Evolutionary conservation across 2,888 invertebrate genomes (phyloP).

Genomic region (Drosophila mimetica): DNA sequence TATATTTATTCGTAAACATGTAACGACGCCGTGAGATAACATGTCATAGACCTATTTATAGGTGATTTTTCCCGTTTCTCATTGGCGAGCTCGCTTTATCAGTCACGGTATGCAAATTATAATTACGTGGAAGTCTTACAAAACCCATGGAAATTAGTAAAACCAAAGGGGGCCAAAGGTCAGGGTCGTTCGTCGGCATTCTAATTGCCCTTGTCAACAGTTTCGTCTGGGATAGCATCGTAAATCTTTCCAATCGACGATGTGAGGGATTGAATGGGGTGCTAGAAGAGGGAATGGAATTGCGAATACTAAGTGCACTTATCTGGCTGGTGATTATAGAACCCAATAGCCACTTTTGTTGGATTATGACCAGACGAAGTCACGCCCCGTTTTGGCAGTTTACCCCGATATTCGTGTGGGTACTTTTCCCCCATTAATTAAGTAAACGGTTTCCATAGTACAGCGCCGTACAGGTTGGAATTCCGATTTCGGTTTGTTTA

Average conservation of each 20-base stretch:
- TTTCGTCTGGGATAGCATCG: constrained; percentile 34
- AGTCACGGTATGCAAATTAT: constrained; percentile 49
- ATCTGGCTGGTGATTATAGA: constrained; percentile 15
- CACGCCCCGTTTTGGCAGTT: constrained; percentile 50
- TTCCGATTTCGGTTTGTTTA: constrained; percentile 43
- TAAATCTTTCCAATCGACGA: constrained; percentile 27
- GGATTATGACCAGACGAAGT: constrained; percentile 21
- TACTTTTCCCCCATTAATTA: constrained; percentile 67
- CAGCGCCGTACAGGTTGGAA: constrained; percentile 18
- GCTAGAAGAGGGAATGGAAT: constrained; percentile 4
- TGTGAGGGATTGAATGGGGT: not conserved
- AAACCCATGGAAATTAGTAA: constrained; percentile 27
- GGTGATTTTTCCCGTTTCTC: constrained; percentile 8
- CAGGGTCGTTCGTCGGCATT: constrained; percentile 47
- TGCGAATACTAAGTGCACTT: constrained; percentile 22
- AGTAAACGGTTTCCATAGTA: constrained; percentile 54
- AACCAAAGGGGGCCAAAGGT: constrained; percentile 40
- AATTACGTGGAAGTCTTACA: constrained; percentile 43
- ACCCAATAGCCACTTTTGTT: constrained; percentile 46
- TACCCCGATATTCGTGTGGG: constrained; percentile 43
- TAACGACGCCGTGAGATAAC: constrained; percentile 21
- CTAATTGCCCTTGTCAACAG: constrained; percentile 72
- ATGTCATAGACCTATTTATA: constrained; percentile 30
- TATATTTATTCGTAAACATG: constrained; percentile 6
- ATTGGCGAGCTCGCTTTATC: constrained; percentile 22